A percentile compares a stretch with the other conserved stretches of the same genome.
Conservation (phyloP, 92 coral and sea anemone genomes). For the Siderastrea radians region DNA sequence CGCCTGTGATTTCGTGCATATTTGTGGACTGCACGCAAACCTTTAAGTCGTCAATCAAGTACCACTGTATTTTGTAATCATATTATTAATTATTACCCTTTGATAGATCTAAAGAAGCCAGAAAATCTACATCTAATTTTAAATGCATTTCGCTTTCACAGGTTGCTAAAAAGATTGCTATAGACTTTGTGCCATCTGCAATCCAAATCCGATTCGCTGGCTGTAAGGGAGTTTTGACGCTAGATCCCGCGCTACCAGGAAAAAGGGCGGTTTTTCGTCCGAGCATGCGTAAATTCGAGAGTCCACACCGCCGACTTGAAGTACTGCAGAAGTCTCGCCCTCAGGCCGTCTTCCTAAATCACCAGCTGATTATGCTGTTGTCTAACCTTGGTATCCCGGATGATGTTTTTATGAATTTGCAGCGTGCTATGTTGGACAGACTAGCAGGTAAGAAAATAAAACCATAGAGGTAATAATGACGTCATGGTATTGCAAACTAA, state of each 20-base stretch:
- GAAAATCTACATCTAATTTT: background rate
- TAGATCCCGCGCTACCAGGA: constrained; percentile 77
- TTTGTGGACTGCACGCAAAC: too few species aligned
- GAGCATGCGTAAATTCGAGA: constrained; percentile 96
- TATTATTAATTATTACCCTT: too few species aligned
- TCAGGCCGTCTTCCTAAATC: constrained; percentile 95
- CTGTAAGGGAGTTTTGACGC: constrained; percentile 92
- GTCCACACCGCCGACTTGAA: constrained; percentile 92
- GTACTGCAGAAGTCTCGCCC: constrained; percentile 98
- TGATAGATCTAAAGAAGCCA: too few species aligned
- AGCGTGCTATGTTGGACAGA: constrained; percentile 80
- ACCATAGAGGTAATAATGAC: too few species aligned
- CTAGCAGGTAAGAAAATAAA: constrained; percentile 80
- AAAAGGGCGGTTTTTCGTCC: constrained; percentile 80
- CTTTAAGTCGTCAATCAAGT: too few species aligned
- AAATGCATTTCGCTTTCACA: background rate
- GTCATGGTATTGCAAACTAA: too few species aligned
- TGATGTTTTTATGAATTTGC: constrained; percentile 85
- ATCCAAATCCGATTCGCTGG: constrained; percentile 99
- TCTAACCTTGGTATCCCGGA: constrained; percentile 98
- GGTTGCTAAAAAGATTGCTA: constrained; percentile 81
- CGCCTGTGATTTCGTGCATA: too few species aligned
- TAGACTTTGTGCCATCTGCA: constrained; percentile 86
- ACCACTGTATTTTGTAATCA: too few species aligned
- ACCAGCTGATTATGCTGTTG: constrained; percentile 91